Base-by-base conservation (phyloP, 2,113 vertebrate genomes). In the Perognathus longimembris region DNA sequence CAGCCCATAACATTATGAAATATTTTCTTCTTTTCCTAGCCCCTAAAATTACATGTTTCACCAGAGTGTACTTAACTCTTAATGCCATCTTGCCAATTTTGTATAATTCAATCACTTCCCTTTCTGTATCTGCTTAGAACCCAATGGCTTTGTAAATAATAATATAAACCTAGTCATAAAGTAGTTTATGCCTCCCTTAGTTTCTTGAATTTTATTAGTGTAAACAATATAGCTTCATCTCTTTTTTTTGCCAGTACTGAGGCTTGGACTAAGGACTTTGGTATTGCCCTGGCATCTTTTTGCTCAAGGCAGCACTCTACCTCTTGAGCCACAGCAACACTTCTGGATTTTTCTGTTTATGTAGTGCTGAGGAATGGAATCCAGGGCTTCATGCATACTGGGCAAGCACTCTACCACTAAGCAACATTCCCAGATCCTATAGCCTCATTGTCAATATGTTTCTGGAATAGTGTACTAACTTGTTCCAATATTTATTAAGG, bases 131-230 rank as follows among this genome's bases (percentile, higher is more conserved):
- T 88, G 7, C 24, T 77, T 90, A 85, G 59, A 50, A 79, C 64
- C 59, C 71, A 71, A 81, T 17, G 59, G n/a, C 26, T 34, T 32
- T 83, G 20, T 28, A 74, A 18, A 61, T 22, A 80, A 75, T 70
- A 84, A 80, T 32, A 81, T 57, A 45, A 69, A 93, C 59, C 45
- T 83, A 42, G 9, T 77, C 38, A 70, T 80, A 81, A 66, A 82
- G 45, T 26, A 71, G 8, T 75, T 84, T 40, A 80, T 67, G n/a
- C 63, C 77, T 70, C 77, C 36, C 12, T 54, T 66, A 89, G 74
- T 14, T 50, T 57, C 30, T 90, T 75, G 15, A 24, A 79, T 57
- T 84, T 76, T 91, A 84, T 93, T 61, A 88, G 54, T 71, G 61
- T 45, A 71, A 67, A 80, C 28, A 54, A 61, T 67, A 73, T 42